Evolutionary conservation across 2,113 vertebrate genomes (phyloP).

Genomic region (Periophthalmodon schlosseri): DNA sequence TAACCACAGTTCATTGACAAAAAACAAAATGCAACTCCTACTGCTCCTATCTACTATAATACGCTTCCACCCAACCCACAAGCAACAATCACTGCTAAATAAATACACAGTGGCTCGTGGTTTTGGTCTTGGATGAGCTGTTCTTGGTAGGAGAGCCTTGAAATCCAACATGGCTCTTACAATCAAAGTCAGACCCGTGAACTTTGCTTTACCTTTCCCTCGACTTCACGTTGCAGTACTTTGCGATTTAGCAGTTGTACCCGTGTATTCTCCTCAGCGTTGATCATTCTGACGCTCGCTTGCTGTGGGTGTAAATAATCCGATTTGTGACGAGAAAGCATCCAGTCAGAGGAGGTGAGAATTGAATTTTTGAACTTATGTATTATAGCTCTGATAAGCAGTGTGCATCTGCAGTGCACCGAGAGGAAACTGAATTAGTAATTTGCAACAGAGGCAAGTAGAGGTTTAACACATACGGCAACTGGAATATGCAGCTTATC

Average conservation of each 20-base stretch:
- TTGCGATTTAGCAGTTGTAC: conserved; percentile 13
- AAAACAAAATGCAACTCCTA: conserved; percentile 53
- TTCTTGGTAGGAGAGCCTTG: conserved; percentile 34
- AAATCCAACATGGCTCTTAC: conserved; percentile 33
- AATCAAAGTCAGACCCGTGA: conserved; percentile 50
- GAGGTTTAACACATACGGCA: conserved; percentile 47
- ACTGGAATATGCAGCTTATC: conserved; percentile 26
- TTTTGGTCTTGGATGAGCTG: conserved; percentile 40
- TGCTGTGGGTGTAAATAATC: conserved; percentile 58
- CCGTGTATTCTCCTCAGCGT: conserved; percentile 20
- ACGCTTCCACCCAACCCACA: conserved; percentile 42
- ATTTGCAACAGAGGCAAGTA: conserved; percentile 49
- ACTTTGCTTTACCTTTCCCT: conserved; percentile 51
- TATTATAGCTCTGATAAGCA: conserved; percentile 45
- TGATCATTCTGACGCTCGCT: conserved; percentile 44
- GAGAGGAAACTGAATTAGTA: conserved; percentile 52
- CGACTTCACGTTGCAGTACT: conserved; percentile 28
- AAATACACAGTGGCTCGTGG: conserved; percentile 60
- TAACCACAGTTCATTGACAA: conserved; percentile 49
- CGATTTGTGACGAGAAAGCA: conserved; percentile 46
- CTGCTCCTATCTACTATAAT: conserved; percentile 38
- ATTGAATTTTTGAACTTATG: conserved; percentile 60
- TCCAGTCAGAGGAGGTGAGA: conserved; percentile 53
- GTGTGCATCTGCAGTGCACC: conserved; percentile 18
- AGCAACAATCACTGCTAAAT: conserved; percentile 55